Conservation (phyloP, 2,797 vertebrate genomes). For the Leuciscus waleckii region DNA sequence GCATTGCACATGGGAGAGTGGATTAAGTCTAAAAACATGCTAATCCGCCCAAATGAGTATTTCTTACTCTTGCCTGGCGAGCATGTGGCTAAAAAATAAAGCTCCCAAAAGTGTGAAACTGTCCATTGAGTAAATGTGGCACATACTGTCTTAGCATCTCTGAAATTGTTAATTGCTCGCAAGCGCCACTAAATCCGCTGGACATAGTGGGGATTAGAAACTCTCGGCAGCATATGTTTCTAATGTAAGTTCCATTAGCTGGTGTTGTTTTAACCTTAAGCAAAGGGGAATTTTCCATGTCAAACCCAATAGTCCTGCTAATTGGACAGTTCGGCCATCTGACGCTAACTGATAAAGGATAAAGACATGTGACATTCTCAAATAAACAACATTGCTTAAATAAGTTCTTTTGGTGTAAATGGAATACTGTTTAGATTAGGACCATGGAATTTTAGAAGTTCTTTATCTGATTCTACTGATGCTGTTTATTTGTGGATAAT, state of each 20-base stretch:
- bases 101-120: constrained; percentile 45
- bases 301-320: constrained; percentile 46
- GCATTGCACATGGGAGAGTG: constrained; percentile 58
- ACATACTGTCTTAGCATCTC: constrained; percentile 43
- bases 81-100: constrained; percentile 46
- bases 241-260: constrained; percentile 57
- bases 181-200: constrained; percentile 37
- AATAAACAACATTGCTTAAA: constrained; percentile 56
- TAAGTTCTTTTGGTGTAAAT: background rate
- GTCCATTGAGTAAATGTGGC: constrained; percentile 38
- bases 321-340: constrained; percentile 38
- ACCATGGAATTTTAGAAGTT: constrained; percentile 23
- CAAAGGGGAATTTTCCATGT: constrained; percentile 43
- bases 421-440: constrained; percentile 20
- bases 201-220: constrained; percentile 54
- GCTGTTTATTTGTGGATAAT: constrained; percentile 9
- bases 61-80: constrained; percentile 46
- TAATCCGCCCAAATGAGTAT: constrained; percentile 61
- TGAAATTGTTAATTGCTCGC: constrained; percentile 52
- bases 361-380: constrained; percentile 51
- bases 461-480: constrained; percentile 35
- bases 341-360: constrained; percentile 51
- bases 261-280: constrained; percentile 57
- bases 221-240: constrained; percentile 59
- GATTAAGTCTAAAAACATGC: constrained; percentile 64